phyloP scores from a whole-genome alignment of 2,797 vertebrate genomes.

The Mareca penelope region DNA sequence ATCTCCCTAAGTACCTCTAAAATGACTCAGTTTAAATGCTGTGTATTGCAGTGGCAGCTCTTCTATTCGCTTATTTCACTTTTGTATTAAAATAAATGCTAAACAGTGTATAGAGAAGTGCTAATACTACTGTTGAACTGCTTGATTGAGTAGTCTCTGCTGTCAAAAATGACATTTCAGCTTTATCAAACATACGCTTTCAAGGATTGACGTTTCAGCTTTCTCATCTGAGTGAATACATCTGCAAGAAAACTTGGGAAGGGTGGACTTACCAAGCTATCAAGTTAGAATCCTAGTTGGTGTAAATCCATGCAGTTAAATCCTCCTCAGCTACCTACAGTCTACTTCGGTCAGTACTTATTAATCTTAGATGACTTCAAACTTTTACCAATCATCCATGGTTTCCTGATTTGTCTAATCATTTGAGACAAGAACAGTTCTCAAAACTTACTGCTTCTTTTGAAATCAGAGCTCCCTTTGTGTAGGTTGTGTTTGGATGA shows the following conservation, averaged over 20 bases:
- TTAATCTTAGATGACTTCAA: neutral
- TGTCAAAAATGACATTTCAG: neutral
- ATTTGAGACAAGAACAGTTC: neutral
- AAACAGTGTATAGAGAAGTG: neutral
- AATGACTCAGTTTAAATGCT: neutral
- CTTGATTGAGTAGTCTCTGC: neutral
- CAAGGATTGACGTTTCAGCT: neutral
- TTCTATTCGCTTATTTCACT: neutral
- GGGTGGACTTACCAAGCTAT: neutral
- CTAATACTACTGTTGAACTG: neutral
- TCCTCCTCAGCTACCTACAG: neutral
- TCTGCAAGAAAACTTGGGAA: neutral
- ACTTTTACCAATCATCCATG: neutral
- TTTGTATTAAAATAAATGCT: neutral
- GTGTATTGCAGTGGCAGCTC: neutral
- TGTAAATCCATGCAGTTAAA: neutral
- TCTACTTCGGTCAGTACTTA: neutral
- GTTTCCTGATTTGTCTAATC: neutral
- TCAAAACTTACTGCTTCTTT: neutral
- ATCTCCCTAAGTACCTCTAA: neutral
- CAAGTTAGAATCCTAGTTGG: neutral
- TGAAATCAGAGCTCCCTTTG: neutral
- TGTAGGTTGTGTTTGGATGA: neutral
- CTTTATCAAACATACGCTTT: neutral
- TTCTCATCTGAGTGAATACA: neutral